Evolutionary conservation across 2,888 invertebrate genomes (phyloP).

Genomic region (Xylota segnis): DNA sequence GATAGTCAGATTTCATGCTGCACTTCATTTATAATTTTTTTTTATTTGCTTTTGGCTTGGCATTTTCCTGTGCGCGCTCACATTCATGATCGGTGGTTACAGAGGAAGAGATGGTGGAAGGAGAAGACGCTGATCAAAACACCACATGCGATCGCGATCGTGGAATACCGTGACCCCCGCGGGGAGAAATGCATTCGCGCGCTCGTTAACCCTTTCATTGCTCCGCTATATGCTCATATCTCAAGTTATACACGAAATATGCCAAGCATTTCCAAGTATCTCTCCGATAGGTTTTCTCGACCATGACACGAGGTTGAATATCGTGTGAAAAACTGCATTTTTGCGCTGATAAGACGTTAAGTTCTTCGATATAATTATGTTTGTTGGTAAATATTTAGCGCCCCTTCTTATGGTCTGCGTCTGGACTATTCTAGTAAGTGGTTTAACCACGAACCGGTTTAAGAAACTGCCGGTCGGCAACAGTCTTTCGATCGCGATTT

Average conservation of each 20-base stretch:
- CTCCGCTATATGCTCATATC: conserved; percentile 63
- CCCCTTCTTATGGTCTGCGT: neutral
- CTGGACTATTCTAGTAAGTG: conserved; percentile 40
- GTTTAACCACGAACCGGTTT: conserved; percentile 51
- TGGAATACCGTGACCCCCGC: conserved; percentile 52
- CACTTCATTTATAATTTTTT: conserved; percentile 49
- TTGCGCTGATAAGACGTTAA: conserved; percentile 39
- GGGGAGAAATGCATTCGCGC: conserved; percentile 26
- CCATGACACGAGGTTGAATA: conserved; percentile 50
- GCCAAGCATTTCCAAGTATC: conserved; percentile 57
- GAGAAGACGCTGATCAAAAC: conserved; percentile 24
- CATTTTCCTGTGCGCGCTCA: conserved; percentile 12
- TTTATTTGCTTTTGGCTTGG: conserved; percentile 16
- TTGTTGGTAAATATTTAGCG: conserved; percentile 4
- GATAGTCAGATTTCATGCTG: conserved; percentile 63
- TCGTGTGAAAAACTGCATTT: conserved; percentile 69
- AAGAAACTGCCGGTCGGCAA: conserved; percentile 67
- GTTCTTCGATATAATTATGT: conserved; percentile 12
- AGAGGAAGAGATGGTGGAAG: neutral
- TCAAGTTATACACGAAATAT: conserved; percentile 66
- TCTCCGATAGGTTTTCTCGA: conserved; percentile 48
- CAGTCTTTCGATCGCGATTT: conserved; percentile 62
- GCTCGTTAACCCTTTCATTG: conserved; percentile 70
- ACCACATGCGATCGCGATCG: conserved; percentile 70
- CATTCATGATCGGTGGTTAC: conserved; percentile 47